Conservation (phyloP, 2,113 vertebrate species). For the Acanthisitta chloris region DNA sequence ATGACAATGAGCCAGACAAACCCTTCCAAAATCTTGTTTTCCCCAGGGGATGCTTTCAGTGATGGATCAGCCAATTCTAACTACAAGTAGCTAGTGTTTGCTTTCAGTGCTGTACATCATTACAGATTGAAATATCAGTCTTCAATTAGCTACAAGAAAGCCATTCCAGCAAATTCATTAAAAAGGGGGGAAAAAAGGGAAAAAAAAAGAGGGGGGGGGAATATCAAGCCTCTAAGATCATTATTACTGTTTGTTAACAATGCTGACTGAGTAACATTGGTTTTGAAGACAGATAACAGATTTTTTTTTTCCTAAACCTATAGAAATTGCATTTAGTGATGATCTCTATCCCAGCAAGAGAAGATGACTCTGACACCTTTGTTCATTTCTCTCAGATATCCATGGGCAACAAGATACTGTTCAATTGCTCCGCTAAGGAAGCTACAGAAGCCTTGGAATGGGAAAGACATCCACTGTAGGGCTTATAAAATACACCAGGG, state of each 20-base stretch:
- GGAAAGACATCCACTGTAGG: not conserved
- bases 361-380: not conserved
- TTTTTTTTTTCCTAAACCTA: not conserved
- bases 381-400: not conserved
- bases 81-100: not conserved
- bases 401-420: not conserved
- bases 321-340: not conserved
- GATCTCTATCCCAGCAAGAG: not conserved
- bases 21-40: not conserved
- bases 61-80: not conserved
- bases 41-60: not conserved
- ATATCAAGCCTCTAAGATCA: not conserved
- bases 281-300: not conserved
- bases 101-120: not conserved
- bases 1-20: not conserved
- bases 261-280: not conserved
- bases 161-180: not conserved
- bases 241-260: not conserved
- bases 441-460: not conserved
- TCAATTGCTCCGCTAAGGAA: not conserved
- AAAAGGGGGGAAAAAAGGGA: not conserved
- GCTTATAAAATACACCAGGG: not conserved
- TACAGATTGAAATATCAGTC: not conserved
- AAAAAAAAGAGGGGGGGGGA: no score
- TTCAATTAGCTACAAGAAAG: not conserved